Percentiles rank a stretch among this genome's conserved stretches.
phyloP scores from a whole-genome alignment of 1,140 invertebrate genomes.

The Vollenhovia emeryi region DNA sequence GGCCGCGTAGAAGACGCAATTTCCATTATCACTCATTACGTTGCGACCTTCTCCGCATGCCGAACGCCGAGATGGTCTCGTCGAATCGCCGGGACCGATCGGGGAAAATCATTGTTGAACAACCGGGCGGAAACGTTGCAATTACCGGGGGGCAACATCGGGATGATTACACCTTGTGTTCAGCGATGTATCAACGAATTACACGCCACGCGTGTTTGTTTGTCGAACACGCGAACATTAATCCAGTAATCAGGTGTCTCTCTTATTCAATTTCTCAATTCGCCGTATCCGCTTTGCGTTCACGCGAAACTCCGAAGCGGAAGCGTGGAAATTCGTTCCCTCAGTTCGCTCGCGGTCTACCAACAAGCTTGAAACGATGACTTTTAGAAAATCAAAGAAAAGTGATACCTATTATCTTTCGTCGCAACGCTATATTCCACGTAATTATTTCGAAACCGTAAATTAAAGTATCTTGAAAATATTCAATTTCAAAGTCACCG shows the following conservation, averaged over 20 bases:
- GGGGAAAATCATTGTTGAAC: slow-evolving; percentile 66
- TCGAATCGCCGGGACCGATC: slow-evolving; percentile 54
- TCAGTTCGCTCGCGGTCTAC: not conserved
- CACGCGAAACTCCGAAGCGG: not conserved
- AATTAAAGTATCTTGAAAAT: not conserved
- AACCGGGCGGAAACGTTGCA: slow-evolving; percentile 65
- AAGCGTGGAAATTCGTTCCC: not conserved
- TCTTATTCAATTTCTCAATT: slow-evolving; percentile 43
- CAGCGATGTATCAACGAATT: slow-evolving; percentile 57
- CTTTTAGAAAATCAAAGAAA: not conserved
- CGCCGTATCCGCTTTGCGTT: slow-evolving; percentile 3
- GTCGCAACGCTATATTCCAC: not conserved
- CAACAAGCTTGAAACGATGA: not conserved
- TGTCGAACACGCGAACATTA: slow-evolving; percentile 52
- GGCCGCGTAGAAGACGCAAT: slow-evolving; percentile 51
- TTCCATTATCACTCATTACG: slow-evolving; percentile 61
- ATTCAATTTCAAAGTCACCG: not conserved
- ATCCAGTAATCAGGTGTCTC: slow-evolving; percentile 35
- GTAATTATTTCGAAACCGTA: not conserved
- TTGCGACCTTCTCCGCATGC: slow-evolving; percentile 53
- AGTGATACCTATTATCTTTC: not conserved
- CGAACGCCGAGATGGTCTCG: slow-evolving; percentile 49
- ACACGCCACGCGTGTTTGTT: slow-evolving; percentile 47
- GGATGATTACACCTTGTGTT: slow-evolving; percentile 67
- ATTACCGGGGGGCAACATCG: slow-evolving; percentile 59